Evolutionary conservation across 2,113 vertebrate genomes (phyloP).

Genomic region (Australoheros scitulus): DNA sequence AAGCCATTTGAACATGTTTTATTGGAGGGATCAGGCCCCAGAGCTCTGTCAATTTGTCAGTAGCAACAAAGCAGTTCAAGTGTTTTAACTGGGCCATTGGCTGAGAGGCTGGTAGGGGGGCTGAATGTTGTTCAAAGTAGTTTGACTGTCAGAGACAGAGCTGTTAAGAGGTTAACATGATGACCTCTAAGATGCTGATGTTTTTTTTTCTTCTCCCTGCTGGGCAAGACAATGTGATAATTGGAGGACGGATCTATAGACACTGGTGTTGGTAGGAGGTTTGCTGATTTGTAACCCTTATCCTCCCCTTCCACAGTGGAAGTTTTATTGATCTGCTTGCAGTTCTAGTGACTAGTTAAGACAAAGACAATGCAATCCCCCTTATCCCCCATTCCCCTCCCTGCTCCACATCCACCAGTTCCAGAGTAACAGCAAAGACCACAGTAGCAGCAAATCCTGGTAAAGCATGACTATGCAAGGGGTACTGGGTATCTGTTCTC

Average conservation of each 20-base stretch:
- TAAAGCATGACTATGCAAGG: neutral
- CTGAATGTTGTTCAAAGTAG: neutral
- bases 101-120: neutral
- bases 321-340: constrained; percentile 24
- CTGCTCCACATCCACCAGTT: neutral
- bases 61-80: constrained; percentile 29
- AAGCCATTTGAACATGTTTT: constrained; percentile 21
- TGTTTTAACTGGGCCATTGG: constrained; percentile 56
- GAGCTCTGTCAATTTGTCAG: constrained; percentile 4
- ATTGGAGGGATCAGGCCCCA: constrained; percentile 13
- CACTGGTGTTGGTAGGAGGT: neutral
- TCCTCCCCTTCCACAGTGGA: neutral
- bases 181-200: constrained; percentile 26
- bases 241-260: neutral
- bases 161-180: constrained; percentile 9
- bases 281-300: neutral
- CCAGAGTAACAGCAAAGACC: constrained; percentile 1
- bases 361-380: constrained; percentile 12
- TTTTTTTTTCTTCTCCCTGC: fast-evolving
- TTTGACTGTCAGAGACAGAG: neutral
- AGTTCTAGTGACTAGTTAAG: constrained; percentile 4
- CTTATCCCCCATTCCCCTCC: neutral
- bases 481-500: neutral
- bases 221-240: neutral
- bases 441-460: neutral